Percentiles rank a stretch among this genome's conserved stretches.
phyloP scores from a whole-genome alignment of 2,797 vertebrate genomes.

The Cryptoblepharus egeriae region DNA sequence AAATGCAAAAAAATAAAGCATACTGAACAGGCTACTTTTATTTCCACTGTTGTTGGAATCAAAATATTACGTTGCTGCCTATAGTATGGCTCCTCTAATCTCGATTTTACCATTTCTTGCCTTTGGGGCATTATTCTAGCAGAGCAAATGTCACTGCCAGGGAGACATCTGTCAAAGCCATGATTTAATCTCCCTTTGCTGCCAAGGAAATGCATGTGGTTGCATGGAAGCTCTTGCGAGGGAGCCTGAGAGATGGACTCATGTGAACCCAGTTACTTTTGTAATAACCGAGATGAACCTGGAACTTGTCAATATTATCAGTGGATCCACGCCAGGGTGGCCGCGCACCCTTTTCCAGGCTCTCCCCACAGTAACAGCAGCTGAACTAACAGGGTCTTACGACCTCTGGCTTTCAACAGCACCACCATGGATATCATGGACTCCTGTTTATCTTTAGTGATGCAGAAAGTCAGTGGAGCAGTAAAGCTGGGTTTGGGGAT shows the following conservation, averaged over 20 bases:
- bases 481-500: neutral
- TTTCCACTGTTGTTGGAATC: neutral
- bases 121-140: neutral
- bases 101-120: neutral
- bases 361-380: constrained; percentile 15
- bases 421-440: neutral
- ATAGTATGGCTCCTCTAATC: neutral
- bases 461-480: neutral
- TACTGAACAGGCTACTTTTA: neutral
- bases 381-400: constrained; percentile 32
- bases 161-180: neutral
- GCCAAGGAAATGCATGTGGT: neutral
- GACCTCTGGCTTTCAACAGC: constrained; percentile 15
- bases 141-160: neutral
- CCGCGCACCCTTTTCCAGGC: neutral
- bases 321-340: neutral
- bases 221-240: neutral
- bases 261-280: neutral
- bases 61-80: neutral
- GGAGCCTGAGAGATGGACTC: neutral
- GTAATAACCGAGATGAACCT: neutral
- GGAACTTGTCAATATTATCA: constrained; percentile 25
- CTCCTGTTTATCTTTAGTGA: neutral
- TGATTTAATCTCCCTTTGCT: neutral
- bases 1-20: neutral